These are phyloP conservation scores for Ataeniobius toweri DNA, from an alignment of 2,797 vertebrate species.

Conservation along the genomic window DNA sequence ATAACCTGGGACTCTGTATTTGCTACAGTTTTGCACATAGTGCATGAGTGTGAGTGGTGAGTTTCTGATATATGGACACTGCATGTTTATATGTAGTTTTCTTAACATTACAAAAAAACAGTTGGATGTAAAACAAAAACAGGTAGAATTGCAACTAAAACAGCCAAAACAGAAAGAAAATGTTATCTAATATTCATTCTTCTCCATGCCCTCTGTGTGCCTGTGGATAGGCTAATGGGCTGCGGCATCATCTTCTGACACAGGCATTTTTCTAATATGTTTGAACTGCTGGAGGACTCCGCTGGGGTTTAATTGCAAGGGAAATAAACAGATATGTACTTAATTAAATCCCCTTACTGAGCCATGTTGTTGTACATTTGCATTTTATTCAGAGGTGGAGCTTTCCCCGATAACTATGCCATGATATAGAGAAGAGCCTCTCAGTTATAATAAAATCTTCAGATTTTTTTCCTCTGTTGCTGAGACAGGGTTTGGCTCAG, in stretches of 20 bases:
- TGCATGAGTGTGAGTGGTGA: constrained; percentile 29
- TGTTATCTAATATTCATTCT: constrained; percentile 40
- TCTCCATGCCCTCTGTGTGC: constrained; percentile 40
- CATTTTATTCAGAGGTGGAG: constrained; percentile 60
- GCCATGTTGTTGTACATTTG: constrained; percentile 57
- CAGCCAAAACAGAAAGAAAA: constrained; percentile 30
- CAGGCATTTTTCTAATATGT: constrained; percentile 71
- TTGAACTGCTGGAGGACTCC: constrained; percentile 73
- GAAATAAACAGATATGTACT: constrained; percentile 69
- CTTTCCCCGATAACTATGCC: constrained; percentile 26
- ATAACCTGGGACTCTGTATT: constrained; percentile 47
- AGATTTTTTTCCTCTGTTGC: constrained; percentile 11
- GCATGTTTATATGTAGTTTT: constrained; percentile 13
- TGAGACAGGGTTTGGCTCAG: constrained; percentile 37
- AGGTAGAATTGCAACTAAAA: constrained; percentile 12
- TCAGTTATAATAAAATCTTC: constrained; percentile 30
- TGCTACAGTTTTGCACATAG: constrained; percentile 31
- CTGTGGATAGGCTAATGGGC: constrained; percentile 74
- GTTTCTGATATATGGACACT: constrained; percentile 7
- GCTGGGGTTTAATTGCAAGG: constrained; percentile 73
- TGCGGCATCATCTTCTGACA: constrained; percentile 68
- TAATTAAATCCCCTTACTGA: constrained; percentile 68
- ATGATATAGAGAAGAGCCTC: constrained; percentile 55
- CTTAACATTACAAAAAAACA: background rate
- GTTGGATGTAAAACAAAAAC: background rate